These are phyloP conservation scores for Caenorhabditis briggsae DNA, from an alignment of 1,140 invertebrate species.

Conservation along the genomic window DNA sequence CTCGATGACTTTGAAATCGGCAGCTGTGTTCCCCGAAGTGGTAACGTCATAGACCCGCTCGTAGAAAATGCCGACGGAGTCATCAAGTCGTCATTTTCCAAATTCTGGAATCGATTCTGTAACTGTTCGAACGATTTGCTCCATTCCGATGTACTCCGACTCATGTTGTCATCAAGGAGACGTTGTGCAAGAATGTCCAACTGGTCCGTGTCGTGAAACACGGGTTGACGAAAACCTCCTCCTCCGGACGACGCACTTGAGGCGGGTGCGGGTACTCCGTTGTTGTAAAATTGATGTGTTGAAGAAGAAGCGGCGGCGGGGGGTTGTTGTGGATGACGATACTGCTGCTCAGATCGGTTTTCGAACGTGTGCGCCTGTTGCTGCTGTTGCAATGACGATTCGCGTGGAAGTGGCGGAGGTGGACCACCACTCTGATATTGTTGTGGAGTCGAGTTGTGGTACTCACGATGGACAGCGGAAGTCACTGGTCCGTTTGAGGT, in stretches of 20 bases:
- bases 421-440: constrained; percentile 47
- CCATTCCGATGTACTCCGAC: constrained; percentile 63
- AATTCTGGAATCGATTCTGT: constrained; percentile 58
- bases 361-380: constrained; percentile 54
- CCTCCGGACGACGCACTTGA: constrained; percentile 50
- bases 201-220: constrained; percentile 42
- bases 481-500: constrained; percentile 44
- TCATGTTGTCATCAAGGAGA: constrained; percentile 64
- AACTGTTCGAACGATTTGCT: constrained; percentile 60
- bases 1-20: constrained; percentile 66
- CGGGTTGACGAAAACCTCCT: constrained; percentile 42
- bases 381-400: constrained; percentile 54
- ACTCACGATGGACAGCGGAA: constrained; percentile 20
- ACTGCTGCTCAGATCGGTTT: constrained; percentile 40
- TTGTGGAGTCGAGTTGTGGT: constrained; percentile 34
- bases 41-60: constrained; percentile 61
- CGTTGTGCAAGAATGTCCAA: constrained; percentile 33
- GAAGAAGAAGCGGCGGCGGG: constrained; percentile 1
- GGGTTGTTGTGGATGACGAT: constrained; percentile 4
- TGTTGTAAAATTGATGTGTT: constrained; percentile 56
- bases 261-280: constrained; percentile 1
- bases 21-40: constrained; percentile 49
- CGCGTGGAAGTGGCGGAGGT: constrained; percentile 40
- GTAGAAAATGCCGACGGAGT: constrained; percentile 44
- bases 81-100: background rate